Evolutionary conservation across 1,140 invertebrate species (phyloP), one percentile per base, ranked within the genome.

Genomic region (Rhizoglyphus robini): DNA sequence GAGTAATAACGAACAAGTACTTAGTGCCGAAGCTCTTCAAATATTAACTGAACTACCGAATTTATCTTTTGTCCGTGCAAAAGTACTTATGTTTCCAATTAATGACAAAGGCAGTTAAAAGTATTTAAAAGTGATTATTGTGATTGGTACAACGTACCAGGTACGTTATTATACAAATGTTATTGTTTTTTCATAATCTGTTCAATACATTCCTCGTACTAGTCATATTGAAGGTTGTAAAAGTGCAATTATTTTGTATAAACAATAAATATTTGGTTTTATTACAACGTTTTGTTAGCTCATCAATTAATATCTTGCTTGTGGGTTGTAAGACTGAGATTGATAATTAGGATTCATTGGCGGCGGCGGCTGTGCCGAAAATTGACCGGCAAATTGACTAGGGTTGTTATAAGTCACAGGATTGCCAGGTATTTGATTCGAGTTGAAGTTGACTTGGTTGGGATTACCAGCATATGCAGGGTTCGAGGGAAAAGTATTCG

Each of bases 61-160:
- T 62, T 34, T 71, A n/a, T 69, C 68, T 15, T 68, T 67, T 41
- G 68, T 69, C 65, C 51, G 54, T 58, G 68, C 70, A 29, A 70
- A 70, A 57, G 68, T 70, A 46, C 49, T 70, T 4, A 69, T 69
- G 68, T 70, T 68, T 65, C 69, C 69, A 57, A 63, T 70, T 32
- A 11, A 20, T 8, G 47, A 20, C 20, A 51, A 46, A n/a, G 23
- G 23, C 23, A 2, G 8, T 46, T 2, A 46, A 3, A 3, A 8
- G 18, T 20, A 20, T 46, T 46, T 20, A 2, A 46, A 46, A 3
- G n/a, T n/a, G n/a, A n/a, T n/a, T n/a, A n/a, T n/a, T n/a, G n/a
- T n/a, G n/a, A n/a, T n/a, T n/a, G n/a, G n/a, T n/a, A n/a, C n/a
- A n/a, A n/a, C n/a, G n/a, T n/a, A n/a, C n/a, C n/a, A n/a, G n/a